Evolutionary conservation across 2,888 invertebrate genomes (phyloP), one percentile per base, ranked within the genome.

Genomic region (Autographa pulchrina): DNA sequence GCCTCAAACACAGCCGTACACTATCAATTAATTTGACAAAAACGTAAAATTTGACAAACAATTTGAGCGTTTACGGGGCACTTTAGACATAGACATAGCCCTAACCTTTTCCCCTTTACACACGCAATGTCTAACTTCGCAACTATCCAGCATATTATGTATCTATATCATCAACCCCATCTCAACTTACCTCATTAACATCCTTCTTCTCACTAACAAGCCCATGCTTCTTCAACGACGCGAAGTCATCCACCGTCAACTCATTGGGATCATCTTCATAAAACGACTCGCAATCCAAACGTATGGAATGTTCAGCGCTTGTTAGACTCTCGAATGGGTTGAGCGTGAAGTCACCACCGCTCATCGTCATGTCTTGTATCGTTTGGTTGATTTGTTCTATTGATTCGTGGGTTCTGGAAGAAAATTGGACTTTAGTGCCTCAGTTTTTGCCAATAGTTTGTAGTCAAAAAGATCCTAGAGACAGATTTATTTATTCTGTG

Each of bases 361-460:
- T 88, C 89, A 96, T 94, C 0, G 95, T 95, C 96, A 96, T 96
- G 80, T 96, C 96, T 84, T 96, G 94, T 25, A 96, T 95, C 0
- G 96, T 96, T 80, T 96, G 96, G 83, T 96, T 96, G 78, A 96
- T 95, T 76, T 95, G 95, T 70, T 96, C 96, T 75, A 95, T 91
- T 25, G 95, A 93, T 78, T 95, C 95, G 65, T 92, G 91, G 0
- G 92, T 89, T 68, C 95, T 95, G 82, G 2, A 75, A 81, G 67
- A 52, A 14, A 16, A 9, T 5, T 11, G 16, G 31, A 48, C n/a
- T n/a, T 48, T 16, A 48, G 4, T 48, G n/a, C n/a, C n/a, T n/a
- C n/a, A 16, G 14, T 16, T 6, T 0, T 5, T 25, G 25, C 3
- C 25, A 25, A 25, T 25, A 25, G 25, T 25, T 25, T 25, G 25